Base-by-base conservation (phyloP, 2,888 invertebrate species). In the Chymomyza caudatula region DNA sequence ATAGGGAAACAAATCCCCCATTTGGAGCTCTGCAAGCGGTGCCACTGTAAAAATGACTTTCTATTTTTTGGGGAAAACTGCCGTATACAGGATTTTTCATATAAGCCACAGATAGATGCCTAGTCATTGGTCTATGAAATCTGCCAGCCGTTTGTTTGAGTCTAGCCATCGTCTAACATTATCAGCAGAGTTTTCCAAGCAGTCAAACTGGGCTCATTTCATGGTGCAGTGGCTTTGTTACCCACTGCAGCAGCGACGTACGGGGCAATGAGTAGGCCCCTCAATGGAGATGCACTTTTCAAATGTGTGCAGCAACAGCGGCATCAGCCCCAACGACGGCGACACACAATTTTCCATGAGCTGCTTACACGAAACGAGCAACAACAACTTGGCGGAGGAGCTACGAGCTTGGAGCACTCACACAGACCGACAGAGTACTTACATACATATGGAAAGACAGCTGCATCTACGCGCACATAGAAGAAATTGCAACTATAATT, bases 261-360 rank as follows among this genome's bases (percentile, higher is more conserved):
- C 47, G 47, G 57, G 55, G 44, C 17, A 17, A 44, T 43, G 52
- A 54, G 59, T 49, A 2, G 51, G 54, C 23, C 42, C 58, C 60
- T 51, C 49, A 52, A 29, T 56, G 52, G 65, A 81, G 87, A 85
- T 85, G 85, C 87, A 85, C 74, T 85, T 87, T 85, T 85, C 85
- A 87, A 85, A 85, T 85, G 87, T 74, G 71, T 23, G 20, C 70
- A 63, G 64, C 76, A 73, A 74, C 67, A 60, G 58, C 63, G 20
- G 57, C 22, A 17, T n/a, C 29, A 43, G 60, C 62, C 68, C 74
- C 63, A n/a, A n/a, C n/a, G n/a, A n/a, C n/a, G n/a, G n/a, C n/a
- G n/a, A n/a, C n/a, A n/a, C n/a, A 73, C 75, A 76, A 72, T 83
- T 83, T 83, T 83, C 83, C 86, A 65, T 53, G 47, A 53, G 53